These are phyloP conservation scores for Platypus cylindrus DNA, from an alignment of 2,888 invertebrate genomes.

Conservation along the genomic window DNA sequence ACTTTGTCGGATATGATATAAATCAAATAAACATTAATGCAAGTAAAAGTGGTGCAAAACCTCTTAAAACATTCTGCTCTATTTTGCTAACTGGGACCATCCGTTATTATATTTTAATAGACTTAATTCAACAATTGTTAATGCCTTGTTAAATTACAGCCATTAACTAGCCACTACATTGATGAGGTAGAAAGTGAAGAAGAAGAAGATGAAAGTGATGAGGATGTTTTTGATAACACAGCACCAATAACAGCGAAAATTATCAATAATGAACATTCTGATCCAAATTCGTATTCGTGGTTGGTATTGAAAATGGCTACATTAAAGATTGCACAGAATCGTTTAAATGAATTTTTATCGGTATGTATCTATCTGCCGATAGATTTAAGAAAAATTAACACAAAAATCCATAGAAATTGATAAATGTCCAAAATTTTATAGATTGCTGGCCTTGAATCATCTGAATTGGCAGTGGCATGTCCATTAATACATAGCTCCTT, in stretches of 20 bases:
- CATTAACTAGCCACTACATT: slow-evolving; percentile 51
- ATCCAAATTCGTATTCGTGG: slow-evolving; percentile 95
- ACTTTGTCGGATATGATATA: too few species aligned
- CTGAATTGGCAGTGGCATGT: slow-evolving; percentile 83
- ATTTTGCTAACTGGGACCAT: too few species aligned
- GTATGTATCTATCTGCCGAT: slow-evolving; percentile 21
- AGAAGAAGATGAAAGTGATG: slow-evolving; percentile 62
- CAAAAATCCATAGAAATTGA: neutral
- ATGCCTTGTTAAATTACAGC: slow-evolving; percentile 37
- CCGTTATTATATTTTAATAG: too few species aligned
- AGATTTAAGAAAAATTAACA: neutral
- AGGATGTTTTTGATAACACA: slow-evolving; percentile 71
- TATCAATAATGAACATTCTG: slow-evolving; percentile 72
- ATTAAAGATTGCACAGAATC: slow-evolving; percentile 69
- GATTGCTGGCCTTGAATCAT: slow-evolving; percentile 34
- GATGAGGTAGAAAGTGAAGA: slow-evolving; percentile 59
- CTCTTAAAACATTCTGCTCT: too few species aligned
- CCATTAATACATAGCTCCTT: slow-evolving; percentile 85
- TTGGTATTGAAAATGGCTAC: slow-evolving; percentile 82
- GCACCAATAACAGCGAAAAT: slow-evolving; percentile 31
- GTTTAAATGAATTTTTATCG: slow-evolving; percentile 72
- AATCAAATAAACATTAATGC: too few species aligned
- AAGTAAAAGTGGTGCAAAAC: too few species aligned
- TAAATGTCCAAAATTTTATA: slow-evolving; percentile 16
- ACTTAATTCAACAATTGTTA: too few species aligned